A percentile compares a stretch with the other conserved stretches of the same genome.
These are phyloP conservation scores for Cheilosia soror DNA, from an alignment of 2,888 invertebrate species.

Conservation along the genomic window DNA sequence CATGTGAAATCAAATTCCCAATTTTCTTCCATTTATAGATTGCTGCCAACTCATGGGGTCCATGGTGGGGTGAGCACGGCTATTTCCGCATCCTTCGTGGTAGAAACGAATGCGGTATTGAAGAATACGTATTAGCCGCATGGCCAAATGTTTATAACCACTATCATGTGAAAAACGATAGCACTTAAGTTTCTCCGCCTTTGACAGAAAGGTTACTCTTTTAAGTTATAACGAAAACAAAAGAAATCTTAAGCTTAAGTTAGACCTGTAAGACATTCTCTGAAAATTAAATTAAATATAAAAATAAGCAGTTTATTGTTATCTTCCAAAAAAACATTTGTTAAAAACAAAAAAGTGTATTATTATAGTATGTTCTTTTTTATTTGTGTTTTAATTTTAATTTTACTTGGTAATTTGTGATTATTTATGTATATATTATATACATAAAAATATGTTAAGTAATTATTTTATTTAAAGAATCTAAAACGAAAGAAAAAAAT, in stretches of 20 bases:
- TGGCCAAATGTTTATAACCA: slow-evolving; percentile 85
- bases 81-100: slow-evolving; percentile 95
- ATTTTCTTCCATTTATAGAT: slow-evolving; percentile 86
- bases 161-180: slow-evolving; percentile 72
- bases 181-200: slow-evolving; percentile 76
- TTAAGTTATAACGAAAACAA: slow-evolving; percentile 48
- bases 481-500: slow-evolving; percentile 36
- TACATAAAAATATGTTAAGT: slow-evolving; percentile 48
- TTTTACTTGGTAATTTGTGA: slow-evolving; percentile 65
- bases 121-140: slow-evolving; percentile 93
- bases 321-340: slow-evolving; percentile 30
- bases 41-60: slow-evolving; percentile 97
- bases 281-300: slow-evolving; percentile 62
- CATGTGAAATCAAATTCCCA: slow-evolving; percentile 20
- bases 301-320: slow-evolving; percentile 22
- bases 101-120: slow-evolving; percentile 94
- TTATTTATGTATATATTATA: slow-evolving; percentile 50
- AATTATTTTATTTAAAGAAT: slow-evolving; percentile 58
- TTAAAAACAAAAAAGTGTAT: slow-evolving; percentile 40
- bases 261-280: slow-evolving; percentile 76
- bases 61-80: slow-evolving; percentile 95
- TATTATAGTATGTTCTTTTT: slow-evolving; percentile 29
- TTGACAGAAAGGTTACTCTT: slow-evolving; percentile 50
- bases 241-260: slow-evolving; percentile 78
- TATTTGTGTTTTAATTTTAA: slow-evolving; percentile 41